A percentile compares a stretch with the other conserved stretches of the same genome.
phyloP scores from a whole-genome alignment of 2,113 vertebrate species.

The Lasiurus borealis region DNA sequence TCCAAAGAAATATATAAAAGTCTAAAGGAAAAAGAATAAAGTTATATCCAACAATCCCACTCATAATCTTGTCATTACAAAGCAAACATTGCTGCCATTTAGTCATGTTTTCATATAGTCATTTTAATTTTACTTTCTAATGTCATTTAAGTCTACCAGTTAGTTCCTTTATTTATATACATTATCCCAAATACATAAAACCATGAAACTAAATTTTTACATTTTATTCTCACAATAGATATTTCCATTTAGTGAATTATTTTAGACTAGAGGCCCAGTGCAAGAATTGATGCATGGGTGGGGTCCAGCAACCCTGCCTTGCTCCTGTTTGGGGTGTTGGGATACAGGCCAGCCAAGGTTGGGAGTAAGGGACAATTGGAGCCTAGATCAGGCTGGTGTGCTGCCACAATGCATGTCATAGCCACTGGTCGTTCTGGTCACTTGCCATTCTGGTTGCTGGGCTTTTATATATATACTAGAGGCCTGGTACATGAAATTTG shows the following conservation, averaged over 20 bases:
- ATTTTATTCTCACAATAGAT: not conserved
- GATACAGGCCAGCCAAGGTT: too few species aligned
- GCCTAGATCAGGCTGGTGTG: too few species aligned
- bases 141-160: not conserved
- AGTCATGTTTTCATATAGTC: not conserved
- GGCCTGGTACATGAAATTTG: too few species aligned
- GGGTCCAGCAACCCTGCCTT: too few species aligned
- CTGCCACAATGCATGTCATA: too few species aligned
- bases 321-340: too few species aligned
- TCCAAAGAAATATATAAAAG: not conserved
- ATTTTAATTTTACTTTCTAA: conserved; percentile 38
- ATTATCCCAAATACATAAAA: not conserved
- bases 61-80: not conserved
- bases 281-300: too few species aligned
- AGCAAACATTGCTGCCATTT: not conserved
- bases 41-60: not conserved
- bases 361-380: too few species aligned
- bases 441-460: too few species aligned
- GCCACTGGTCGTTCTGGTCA: too few species aligned
- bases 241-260: not conserved
- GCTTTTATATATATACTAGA: too few species aligned
- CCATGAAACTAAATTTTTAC: not conserved
- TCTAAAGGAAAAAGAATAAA: not conserved
- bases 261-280: not conserved
- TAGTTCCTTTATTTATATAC: not conserved